Percentiles rank a stretch among this genome's conserved stretches.
These are phyloP conservation scores for Philopotamus ludificatus DNA, from an alignment of 1,140 invertebrate genomes.

Conservation along the genomic window DNA sequence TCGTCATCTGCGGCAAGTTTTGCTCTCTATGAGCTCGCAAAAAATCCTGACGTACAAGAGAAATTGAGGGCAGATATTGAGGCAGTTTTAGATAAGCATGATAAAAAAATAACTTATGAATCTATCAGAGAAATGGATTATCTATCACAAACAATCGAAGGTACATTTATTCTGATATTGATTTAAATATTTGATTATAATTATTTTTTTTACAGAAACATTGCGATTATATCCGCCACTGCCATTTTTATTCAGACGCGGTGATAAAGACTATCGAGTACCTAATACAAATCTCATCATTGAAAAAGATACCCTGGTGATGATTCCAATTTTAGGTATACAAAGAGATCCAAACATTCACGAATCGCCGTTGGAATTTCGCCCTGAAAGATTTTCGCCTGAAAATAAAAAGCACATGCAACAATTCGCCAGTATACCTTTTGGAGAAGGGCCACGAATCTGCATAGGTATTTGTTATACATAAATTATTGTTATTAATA, in stretches of 20 bases:
- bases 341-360: constrained; percentile 60
- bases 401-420: constrained; percentile 53
- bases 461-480: constrained; percentile 56
- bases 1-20: constrained; percentile 47
- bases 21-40: constrained; percentile 54
- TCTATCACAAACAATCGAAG: constrained; percentile 48
- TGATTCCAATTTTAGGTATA: constrained; percentile 62
- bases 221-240: constrained; percentile 64
- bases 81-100: constrained; percentile 46
- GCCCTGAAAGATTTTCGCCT: constrained; percentile 65
- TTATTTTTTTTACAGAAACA: constrained; percentile 54
- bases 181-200: background rate
- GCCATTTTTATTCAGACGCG: constrained; percentile 57
- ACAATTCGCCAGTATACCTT: constrained; percentile 58
- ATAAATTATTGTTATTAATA: constrained; percentile 5
- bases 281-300: constrained; percentile 60
- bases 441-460: constrained; percentile 55
- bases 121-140: constrained; percentile 46
- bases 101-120: constrained; percentile 55
- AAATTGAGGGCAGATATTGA: constrained; percentile 43
- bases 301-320: constrained; percentile 60
- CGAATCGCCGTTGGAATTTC: constrained; percentile 63
- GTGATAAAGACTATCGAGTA: constrained; percentile 58
- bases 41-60: constrained; percentile 55
- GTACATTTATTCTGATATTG: constrained; percentile 32